Evolutionary conservation across 2,888 invertebrate genomes (phyloP).

Genomic region (Oscheius sp.): DNA sequence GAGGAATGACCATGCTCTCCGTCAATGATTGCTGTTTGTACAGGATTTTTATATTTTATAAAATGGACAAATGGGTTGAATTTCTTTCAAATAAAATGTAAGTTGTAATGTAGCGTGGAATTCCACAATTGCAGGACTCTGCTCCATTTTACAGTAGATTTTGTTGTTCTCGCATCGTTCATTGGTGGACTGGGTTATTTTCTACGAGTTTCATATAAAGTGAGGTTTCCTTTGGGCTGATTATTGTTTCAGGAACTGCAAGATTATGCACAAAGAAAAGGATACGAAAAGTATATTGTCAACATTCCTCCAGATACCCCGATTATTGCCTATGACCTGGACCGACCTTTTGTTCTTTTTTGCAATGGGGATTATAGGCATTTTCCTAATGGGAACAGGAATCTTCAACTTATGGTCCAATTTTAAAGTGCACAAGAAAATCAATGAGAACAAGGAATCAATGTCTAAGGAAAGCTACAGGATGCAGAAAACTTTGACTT

Average conservation of each 20-base stretch:
- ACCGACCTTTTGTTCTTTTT: background rate
- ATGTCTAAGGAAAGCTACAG: background rate
- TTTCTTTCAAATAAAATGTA: background rate
- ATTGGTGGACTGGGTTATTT: background rate
- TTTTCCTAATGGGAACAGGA: background rate
- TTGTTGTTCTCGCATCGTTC: background rate
- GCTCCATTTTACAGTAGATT: background rate
- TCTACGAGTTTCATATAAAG: background rate
- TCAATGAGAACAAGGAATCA: background rate
- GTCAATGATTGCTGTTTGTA: conserved; percentile 16
- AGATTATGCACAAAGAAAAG: background rate
- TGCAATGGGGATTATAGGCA: background rate
- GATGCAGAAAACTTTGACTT: conserved; percentile 5
- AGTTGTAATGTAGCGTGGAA: background rate
- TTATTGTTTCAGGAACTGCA: conserved; percentile 3
- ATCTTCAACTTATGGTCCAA: background rate
- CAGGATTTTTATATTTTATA: conserved; percentile 2
- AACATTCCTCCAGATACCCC: background rate
- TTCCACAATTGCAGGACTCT: background rate
- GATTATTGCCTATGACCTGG: background rate
- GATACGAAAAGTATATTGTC: background rate
- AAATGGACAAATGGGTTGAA: background rate
- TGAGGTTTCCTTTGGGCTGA: background rate
- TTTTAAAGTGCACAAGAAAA: background rate
- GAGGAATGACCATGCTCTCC: background rate